These are phyloP conservation scores for Melanerpes aurifrons DNA, from an alignment of 2,113 vertebrate species.

Conservation along the genomic window DNA sequence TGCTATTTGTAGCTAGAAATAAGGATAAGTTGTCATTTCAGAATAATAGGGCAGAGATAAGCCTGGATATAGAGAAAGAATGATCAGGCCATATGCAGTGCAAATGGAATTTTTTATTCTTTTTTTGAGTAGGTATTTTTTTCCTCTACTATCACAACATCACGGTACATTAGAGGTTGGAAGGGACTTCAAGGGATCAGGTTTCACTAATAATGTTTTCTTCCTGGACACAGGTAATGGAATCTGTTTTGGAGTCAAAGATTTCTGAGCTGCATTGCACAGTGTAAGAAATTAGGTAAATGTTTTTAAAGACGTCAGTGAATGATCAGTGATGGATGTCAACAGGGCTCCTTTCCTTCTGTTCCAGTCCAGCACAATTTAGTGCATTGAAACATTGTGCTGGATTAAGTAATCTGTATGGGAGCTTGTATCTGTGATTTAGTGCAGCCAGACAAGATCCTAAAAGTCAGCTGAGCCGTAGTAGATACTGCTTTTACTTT, in stretches of 20 bases:
- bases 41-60: not conserved
- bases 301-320: not conserved
- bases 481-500: not conserved
- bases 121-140: not conserved
- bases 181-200: too few species aligned
- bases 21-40: not conserved
- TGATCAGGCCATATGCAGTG: not conserved
- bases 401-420: not conserved
- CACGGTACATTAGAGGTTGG: too few species aligned
- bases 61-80: not conserved
- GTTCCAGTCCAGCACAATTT: not conserved
- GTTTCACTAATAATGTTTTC: not conserved
- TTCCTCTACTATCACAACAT: not conserved
- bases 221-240: not conserved
- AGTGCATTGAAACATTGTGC: not conserved
- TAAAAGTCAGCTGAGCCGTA: not conserved
- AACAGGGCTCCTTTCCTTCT: not conserved
- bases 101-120: not conserved
- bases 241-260: not conserved
- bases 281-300: not conserved
- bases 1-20: not conserved
- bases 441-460: not conserved
- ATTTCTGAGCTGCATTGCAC: not conserved
- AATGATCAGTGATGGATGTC: not conserved
- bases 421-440: not conserved